Percentiles rank a stretch among this genome's conserved stretches.
Evolutionary conservation across 2,888 invertebrate species (phyloP).

Genomic region (Azorinus chamasolen): DNA sequence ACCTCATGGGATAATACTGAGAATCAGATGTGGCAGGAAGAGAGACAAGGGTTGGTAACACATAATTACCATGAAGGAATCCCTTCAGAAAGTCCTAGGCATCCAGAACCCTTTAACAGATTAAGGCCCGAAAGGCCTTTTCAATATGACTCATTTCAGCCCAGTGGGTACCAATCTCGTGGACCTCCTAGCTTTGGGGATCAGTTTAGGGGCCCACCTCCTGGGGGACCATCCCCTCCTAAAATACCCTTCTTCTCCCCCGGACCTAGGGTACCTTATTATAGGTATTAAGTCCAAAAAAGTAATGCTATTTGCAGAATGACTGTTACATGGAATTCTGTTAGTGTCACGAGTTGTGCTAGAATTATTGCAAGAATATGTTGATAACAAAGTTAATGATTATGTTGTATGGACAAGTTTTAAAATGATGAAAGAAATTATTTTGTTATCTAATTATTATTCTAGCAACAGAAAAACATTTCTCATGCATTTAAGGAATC

Average conservation of each 20-base stretch:
- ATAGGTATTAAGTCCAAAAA: slow-evolving; percentile 32
- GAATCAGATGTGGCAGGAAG: slow-evolving; percentile 24
- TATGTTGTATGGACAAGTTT: too few relatives aligned
- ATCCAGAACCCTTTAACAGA: background rate
- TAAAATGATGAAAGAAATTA: too few relatives aligned
- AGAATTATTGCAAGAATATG: too few relatives aligned
- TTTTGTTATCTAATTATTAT: too few relatives aligned
- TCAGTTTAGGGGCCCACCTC: slow-evolving; percentile 46
- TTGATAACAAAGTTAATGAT: too few relatives aligned
- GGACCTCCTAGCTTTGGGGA: slow-evolving; percentile 24
- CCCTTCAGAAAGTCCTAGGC: background rate
- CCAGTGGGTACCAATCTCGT: background rate
- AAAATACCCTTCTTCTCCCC: slow-evolving; percentile 50
- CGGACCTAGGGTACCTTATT: slow-evolving; percentile 47
- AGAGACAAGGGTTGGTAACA: slow-evolving; percentile 12
- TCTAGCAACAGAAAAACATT: too few relatives aligned
- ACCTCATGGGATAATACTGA: background rate
- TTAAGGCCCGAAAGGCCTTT: background rate
- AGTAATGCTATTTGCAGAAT: background rate
- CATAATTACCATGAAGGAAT: slow-evolving; percentile 3
- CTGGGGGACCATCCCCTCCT: slow-evolving; percentile 52
- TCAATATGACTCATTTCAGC: slow-evolving; percentile 6
- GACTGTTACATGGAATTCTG: too few relatives aligned
- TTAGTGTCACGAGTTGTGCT: too few relatives aligned
- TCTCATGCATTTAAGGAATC: too few relatives aligned